Conservation (phyloP, 2,113 vertebrate species). For the Oenanthe melanoleuca region DNA sequence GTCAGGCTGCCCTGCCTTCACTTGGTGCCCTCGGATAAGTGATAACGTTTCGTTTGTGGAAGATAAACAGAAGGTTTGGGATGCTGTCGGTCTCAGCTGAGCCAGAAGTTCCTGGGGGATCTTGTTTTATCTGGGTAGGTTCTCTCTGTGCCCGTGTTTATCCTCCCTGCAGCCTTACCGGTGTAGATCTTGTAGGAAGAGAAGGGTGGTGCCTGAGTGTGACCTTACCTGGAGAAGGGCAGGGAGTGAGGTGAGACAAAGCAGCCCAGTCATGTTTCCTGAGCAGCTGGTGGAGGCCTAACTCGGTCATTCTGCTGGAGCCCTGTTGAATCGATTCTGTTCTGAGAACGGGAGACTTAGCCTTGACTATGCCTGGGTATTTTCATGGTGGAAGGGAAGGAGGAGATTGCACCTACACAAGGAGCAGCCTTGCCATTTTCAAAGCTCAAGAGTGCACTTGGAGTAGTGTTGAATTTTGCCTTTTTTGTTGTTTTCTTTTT, state of each 20-base stretch:
- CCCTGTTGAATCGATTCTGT: background rate
- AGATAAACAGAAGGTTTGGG: background rate
- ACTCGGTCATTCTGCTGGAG: background rate
- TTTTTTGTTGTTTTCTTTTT: background rate
- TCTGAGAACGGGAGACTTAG: background rate
- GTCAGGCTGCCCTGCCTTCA: background rate
- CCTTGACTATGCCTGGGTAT: background rate
- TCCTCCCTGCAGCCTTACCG: background rate
- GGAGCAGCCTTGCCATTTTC: background rate
- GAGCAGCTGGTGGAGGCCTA: background rate
- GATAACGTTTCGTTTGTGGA: background rate
- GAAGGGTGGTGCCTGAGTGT: background rate
- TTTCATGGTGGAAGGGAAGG: background rate
- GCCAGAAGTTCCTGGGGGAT: background rate
- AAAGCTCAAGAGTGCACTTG: background rate
- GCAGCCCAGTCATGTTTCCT: background rate
- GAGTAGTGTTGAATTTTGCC: background rate
- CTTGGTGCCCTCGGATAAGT: background rate
- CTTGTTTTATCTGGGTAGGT: background rate
- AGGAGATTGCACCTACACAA: background rate
- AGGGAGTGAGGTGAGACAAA: background rate
- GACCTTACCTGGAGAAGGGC: conserved; percentile 10
- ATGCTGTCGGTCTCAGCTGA: background rate
- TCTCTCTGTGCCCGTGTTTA: background rate
- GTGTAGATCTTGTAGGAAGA: background rate